These are phyloP conservation scores for Drosophila athabasca DNA, from an alignment of 1,140 invertebrate species.

Conservation along the genomic window DNA sequence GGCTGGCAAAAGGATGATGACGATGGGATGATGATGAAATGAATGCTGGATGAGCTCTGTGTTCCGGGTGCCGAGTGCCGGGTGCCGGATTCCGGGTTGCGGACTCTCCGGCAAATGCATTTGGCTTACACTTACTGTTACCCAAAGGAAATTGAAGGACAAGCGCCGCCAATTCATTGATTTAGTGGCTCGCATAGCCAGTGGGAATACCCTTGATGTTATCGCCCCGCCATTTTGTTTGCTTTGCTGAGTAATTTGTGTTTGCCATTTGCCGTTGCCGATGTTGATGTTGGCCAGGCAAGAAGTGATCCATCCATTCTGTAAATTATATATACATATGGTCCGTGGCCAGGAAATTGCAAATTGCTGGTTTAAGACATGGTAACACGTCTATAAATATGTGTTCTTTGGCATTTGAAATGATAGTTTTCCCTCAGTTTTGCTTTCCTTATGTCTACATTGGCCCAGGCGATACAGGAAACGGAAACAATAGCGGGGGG, in stretches of 20 bases:
- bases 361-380: constrained; percentile 65
- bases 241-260: constrained; percentile 79
- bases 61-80: background rate
- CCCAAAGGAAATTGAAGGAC: constrained; percentile 71
- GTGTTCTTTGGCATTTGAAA: constrained; percentile 31
- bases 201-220: constrained; percentile 47
- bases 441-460: constrained; percentile 58
- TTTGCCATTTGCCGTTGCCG: constrained; percentile 62
- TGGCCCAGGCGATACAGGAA: constrained; percentile 23
- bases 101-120: too few species aligned
- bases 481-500: too few species aligned
- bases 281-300: constrained; percentile 34
- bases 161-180: constrained; percentile 75
- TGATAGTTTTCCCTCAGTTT: constrained; percentile 41
- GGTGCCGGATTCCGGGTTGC: too few species aligned
- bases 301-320: constrained; percentile 27
- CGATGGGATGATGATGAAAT: constrained; percentile 22
- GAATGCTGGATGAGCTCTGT: constrained; percentile 25
- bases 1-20: constrained; percentile 28
- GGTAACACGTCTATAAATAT: too few species aligned
- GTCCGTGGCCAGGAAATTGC: constrained; percentile 68
- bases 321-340: constrained; percentile 65
- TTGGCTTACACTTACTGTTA: constrained; percentile 30
- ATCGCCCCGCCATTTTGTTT: constrained; percentile 73
- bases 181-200: constrained; percentile 46